Base-by-base conservation (phyloP, 2,888 invertebrate species). In the Cerceris rybyensis region DNA sequence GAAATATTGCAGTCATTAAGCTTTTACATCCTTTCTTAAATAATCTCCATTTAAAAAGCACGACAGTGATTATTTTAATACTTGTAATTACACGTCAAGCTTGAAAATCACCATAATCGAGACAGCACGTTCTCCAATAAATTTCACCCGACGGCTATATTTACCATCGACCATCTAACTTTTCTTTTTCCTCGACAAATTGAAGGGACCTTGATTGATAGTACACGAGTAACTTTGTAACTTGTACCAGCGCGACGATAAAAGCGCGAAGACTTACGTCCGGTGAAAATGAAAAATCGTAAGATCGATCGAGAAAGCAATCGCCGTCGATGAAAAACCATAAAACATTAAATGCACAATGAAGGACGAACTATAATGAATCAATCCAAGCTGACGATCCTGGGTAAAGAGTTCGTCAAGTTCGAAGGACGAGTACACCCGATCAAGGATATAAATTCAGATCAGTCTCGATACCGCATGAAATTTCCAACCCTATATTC, bases 361-460 rank as follows among this genome's bases (percentile, higher is more conserved):
- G 57, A 74, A 70, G 70, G 52, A 74, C 71, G 65, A 65, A 13
- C 54, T 58, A 46, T 66, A 78, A 78, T 77, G 61, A 66, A 75
- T 78, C 70, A 59, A 74, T 55, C 46, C 46, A 65, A 46, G 52
- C 28, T n/a, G 52, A 39, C 49, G 60, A 58, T 41, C 43, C 11
- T 9, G 49, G 28, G 42, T 5, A 52, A 65, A 68, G 57, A 52
- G n/a, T 2, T 39, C 28, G 42, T 54, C 66, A 61, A 55, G 57
- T 59, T 50, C 74, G 74, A 81, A 78, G 76, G 75, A 81, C 81
- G 73, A 57, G 68, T 60, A 67, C 69, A n/a, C 61, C 65, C 17
- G 55, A 78, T 60, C 78, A 64, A 61, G 63, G 65, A 67, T 75
- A 79, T 83, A 81, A 86, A 85, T 86, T 81, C 58, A 70, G 67